phyloP scores from a whole-genome alignment of 1,140 invertebrate species.

The Lepidotrigona ventralis region DNA sequence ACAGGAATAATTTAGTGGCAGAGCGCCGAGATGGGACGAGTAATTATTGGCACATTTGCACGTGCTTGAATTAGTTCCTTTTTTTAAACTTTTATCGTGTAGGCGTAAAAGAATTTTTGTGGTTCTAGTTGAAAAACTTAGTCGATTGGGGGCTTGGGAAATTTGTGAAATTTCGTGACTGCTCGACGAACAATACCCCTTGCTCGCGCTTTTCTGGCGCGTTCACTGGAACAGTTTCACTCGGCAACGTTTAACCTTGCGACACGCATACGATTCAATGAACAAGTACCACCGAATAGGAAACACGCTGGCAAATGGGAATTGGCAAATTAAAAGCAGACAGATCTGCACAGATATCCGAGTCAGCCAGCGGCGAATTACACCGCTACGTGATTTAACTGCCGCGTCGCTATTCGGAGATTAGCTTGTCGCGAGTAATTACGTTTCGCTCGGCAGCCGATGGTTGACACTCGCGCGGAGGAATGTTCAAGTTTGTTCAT shows the following conservation, averaged over 20 bases:
- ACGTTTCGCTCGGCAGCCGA: constrained; percentile 30
- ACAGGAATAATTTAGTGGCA: not conserved
- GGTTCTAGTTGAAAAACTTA: too few species aligned
- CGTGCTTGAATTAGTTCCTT: too few species aligned
- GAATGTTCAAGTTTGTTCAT: constrained; percentile 19
- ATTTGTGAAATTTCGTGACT: too few species aligned
- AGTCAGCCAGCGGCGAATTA: constrained; percentile 36
- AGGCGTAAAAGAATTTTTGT: too few species aligned
- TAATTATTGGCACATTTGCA: too few species aligned
- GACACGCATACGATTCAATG: constrained; percentile 3
- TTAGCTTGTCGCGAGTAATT: constrained; percentile 61
- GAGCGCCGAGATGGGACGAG: too few species aligned
- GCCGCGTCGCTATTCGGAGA: constrained; percentile 45
- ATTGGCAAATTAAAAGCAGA: constrained; percentile 30
- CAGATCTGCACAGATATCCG: not conserved
- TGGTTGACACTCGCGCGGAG: constrained; percentile 1
- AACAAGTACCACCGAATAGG: not conserved
- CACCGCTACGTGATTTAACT: constrained; percentile 50
- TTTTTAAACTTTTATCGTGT: too few species aligned
- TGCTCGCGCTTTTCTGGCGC: not conserved
- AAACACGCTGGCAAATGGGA: not conserved
- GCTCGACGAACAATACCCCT: too few species aligned
- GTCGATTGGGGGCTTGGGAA: too few species aligned
- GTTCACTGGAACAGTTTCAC: not conserved
- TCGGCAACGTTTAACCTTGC: not conserved